Evolutionary conservation across 1,140 invertebrate genomes (phyloP).

Genomic region (Stegodyphus dumicola): DNA sequence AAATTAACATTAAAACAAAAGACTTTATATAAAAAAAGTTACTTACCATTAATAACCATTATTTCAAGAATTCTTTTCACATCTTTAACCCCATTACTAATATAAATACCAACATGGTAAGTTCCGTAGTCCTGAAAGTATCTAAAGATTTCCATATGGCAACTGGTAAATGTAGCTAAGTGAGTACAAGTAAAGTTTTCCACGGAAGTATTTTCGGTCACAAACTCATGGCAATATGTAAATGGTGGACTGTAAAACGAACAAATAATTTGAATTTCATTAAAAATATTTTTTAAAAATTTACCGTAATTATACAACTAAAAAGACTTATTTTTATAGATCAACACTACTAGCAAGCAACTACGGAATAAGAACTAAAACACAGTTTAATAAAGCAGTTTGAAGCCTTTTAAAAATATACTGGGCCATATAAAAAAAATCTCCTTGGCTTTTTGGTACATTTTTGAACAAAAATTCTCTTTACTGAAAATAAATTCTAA

Average conservation of each 20-base stretch:
- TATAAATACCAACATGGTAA: conserved; percentile 42
- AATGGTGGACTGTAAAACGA: conserved; percentile 21
- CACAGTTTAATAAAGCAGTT: too few species aligned
- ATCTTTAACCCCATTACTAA: conserved; percentile 42
- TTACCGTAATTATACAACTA: too few species aligned
- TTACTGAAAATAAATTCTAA: too few species aligned
- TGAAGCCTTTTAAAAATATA: too few species aligned
- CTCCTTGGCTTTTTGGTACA: too few species aligned
- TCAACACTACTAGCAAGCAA: too few species aligned
- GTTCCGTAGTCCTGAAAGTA: conserved; percentile 35
- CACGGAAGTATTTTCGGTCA: conserved; percentile 25
- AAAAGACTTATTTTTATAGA: too few species aligned
- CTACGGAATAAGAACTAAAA: too few species aligned
- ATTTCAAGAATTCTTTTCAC: conserved; percentile 38
- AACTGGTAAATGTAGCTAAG: conserved; percentile 21
- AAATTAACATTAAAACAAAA: neutral
- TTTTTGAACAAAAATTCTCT: too few species aligned
- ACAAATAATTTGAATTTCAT: neutral
- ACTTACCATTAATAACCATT: conserved; percentile 53
- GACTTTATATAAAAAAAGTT: neutral
- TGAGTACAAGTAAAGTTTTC: conserved; percentile 45
- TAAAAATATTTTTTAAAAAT: too few species aligned
- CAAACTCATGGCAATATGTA: conserved; percentile 18
- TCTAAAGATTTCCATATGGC: conserved; percentile 33
- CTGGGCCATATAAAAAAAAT: too few species aligned